Evolutionary conservation across 2,888 invertebrate species (phyloP), one percentile per base, ranked within the genome.

Genomic region (Iphiclides podalirius): DNA sequence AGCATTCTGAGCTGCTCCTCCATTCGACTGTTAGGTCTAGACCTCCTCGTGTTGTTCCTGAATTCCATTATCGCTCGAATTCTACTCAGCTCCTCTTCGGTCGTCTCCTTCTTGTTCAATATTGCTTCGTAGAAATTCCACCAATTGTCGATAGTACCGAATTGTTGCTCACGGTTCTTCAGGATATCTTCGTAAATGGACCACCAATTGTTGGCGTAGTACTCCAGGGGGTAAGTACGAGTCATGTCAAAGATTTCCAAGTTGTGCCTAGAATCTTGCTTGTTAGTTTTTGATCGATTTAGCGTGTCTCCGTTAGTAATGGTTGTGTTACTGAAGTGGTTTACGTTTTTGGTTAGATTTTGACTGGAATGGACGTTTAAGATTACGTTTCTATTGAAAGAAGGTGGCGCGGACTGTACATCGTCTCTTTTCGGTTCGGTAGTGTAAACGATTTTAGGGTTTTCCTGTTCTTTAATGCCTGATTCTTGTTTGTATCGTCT

Each of bases 131-230:
- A 89, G 36, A 85, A 81, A 1, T 64, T 70, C 89, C 89, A 89
- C 89, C 89, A 89, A 53, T 81, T 81, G 44, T 89, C 89, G 11
- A 89, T 79, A 0, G 86, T 80, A 0, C 89, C 89, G 63, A 86
- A 89, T 55, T 89, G 89, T 14, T 76, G 72, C 38, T 87, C 86
- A 0, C 89, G 66, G 23, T 68, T 86, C 38, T 78, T 85, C 0
- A 89, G 50, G 0, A 89, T 65, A 14, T 87, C 87, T 52, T 88
- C 84, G 66, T 89, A 89, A 1, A 89, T 89, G 0, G 69, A 60
- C 89, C 89, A 89, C 89, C 89, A 89, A 45, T 89, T 89, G 58
- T 89, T 89, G 0, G 89, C 89, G 61, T 89, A 89, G 50, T 87
- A 89, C 52, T 89, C 72, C 34, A 68, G 54, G 0, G 89, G 89